Evolutionary conservation across 2,888 invertebrate species (phyloP).

Genomic region (Odontomyia ornata): DNA sequence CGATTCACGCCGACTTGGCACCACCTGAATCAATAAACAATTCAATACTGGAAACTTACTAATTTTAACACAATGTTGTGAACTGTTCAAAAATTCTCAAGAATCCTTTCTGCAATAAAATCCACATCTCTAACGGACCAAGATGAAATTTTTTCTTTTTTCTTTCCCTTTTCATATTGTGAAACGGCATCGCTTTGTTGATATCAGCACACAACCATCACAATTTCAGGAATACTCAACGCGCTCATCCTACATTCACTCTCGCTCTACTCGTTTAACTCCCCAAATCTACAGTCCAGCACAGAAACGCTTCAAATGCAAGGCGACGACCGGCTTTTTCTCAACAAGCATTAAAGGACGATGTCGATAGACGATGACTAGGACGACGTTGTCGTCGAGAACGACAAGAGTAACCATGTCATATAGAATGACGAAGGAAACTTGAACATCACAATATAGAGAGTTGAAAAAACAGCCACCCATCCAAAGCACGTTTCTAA

Average conservation of each 20-base stretch:
- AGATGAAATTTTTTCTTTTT: background rate
- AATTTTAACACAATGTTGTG: background rate
- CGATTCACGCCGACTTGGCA: too few species aligned
- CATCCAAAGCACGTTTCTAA: background rate
- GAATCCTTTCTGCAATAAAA: background rate
- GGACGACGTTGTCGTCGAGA: background rate
- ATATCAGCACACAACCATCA: slow-evolving; percentile 10
- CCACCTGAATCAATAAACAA: too few species aligned
- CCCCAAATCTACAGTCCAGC: too few species aligned
- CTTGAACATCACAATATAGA: slow-evolving; percentile 30
- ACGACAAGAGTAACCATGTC: slow-evolving; percentile 22
- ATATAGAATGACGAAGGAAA: slow-evolving; percentile 39
- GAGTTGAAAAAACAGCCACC: too few species aligned
- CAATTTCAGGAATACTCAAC: slow-evolving; percentile 18
- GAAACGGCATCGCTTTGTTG: background rate
- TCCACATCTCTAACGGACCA: background rate
- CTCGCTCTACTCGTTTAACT: too few species aligned
- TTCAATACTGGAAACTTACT: too few species aligned
- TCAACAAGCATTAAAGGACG: slow-evolving; percentile 11
- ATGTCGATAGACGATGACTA: slow-evolving; percentile 27
- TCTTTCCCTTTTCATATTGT: background rate
- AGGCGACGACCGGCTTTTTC: slow-evolving; percentile 40
- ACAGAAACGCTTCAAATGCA: slow-evolving; percentile 21
- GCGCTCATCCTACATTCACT: background rate
- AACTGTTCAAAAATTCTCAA: background rate